Evolutionary conservation across 2,888 invertebrate genomes (phyloP), one percentile per base, ranked within the genome.

Genomic region (Dynastes grantii): DNA sequence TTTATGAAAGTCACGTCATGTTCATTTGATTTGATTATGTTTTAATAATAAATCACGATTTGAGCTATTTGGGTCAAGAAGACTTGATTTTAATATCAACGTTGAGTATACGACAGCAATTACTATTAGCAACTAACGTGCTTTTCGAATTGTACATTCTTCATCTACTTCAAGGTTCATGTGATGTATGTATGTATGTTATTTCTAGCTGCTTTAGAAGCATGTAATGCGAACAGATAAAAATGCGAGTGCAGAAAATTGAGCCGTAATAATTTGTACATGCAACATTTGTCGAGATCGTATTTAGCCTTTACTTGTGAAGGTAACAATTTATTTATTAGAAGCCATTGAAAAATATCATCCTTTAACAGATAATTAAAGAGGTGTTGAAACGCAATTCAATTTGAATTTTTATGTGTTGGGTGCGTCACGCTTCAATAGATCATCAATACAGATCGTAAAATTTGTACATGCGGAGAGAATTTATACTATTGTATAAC

Each of bases 31-130:
- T 75, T 61, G 61, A 75, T 75, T 75, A 27, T 40, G 45, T 75
- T 75, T 61, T 61, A 75, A 75, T 75, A 75, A 61, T 40, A 75
- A 75, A 75, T 75, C 73, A 75, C 73, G 73, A 61, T 61, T 53
- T 55, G 37, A 75, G 58, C 64, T 68, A 79, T 76, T 83, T 83
- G 82, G 84, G 83, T 81, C 81, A 81, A 84, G 84, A 80, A 80
- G 78, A 80, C 80, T 79, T 80, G 82, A 75, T 75, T 75, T 75
- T 75, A 75, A 61, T 75, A 75, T 75, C 61, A 29, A 37, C 63
- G 45, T 22, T 75, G 45, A 61, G 49, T 61, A 75, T 40, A 61
- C 61, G 73, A 61, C 73, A 49, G 40, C 73, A 75, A 75, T 75
- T 75, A 45, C 73, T 61, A 75, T 63, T 32, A 71, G 71, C 71